Conservation (phyloP, 2,797 vertebrate genomes). For the Thamnophis elegans region DNA sequence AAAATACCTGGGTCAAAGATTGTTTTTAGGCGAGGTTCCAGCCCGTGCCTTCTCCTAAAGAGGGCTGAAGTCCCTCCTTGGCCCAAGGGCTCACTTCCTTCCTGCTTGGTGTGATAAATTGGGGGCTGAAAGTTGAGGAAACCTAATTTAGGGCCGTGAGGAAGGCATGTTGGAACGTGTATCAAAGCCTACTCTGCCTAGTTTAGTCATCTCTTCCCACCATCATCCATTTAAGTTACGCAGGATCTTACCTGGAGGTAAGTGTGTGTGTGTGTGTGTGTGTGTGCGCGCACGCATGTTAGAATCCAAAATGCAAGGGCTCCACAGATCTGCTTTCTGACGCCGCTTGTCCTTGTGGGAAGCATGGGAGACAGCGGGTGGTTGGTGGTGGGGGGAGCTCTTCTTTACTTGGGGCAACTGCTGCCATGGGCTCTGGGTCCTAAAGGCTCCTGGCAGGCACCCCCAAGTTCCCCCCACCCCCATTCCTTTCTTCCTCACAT, state of each 20-base stretch:
- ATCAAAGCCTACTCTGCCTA: not conserved
- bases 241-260: not conserved
- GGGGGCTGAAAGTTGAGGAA: not conserved
- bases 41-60: not conserved
- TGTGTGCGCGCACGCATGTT: not conserved
- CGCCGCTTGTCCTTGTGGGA: not conserved
- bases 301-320: not conserved
- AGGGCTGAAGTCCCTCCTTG: not conserved
- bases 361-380: not conserved
- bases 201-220: not conserved
- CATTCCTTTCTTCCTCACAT: not conserved
- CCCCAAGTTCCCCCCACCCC: not conserved
- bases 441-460: not conserved
- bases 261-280: not conserved
- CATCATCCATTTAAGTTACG: not conserved
- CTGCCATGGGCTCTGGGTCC: not conserved
- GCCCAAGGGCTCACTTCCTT: not conserved
- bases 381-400: not conserved
- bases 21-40: not conserved
- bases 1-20: not conserved
- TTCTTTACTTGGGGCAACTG: not conserved
- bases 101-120: not conserved
- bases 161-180: not conserved
- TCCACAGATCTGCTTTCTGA: not conserved
- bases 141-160: not conserved